Conservation (phyloP, 2,113 vertebrate genomes). For the Pomatorhinus ruficollis region DNA sequence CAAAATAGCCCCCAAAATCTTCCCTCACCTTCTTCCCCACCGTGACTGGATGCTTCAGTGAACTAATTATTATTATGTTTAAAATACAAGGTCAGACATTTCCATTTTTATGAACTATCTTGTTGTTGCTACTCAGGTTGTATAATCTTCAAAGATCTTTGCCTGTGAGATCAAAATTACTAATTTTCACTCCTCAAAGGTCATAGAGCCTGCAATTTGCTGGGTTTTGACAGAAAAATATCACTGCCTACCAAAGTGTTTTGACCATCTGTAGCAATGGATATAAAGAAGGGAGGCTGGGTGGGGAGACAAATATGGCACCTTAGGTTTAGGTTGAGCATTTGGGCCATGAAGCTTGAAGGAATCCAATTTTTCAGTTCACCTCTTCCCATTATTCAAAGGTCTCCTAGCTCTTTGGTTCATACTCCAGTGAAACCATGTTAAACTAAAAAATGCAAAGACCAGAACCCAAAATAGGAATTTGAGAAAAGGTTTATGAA, state of each 20-base stretch:
- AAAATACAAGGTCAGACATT: neutral
- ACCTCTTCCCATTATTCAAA: constrained; percentile 30
- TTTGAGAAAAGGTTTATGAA: neutral
- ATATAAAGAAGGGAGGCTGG: neutral
- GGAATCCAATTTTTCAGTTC: constrained; percentile 60
- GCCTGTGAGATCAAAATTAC: neutral
- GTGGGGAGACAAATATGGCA: neutral
- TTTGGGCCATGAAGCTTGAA: neutral
- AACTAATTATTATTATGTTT: neutral
- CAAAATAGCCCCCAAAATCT: fast-evolving
- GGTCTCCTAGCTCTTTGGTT: neutral
- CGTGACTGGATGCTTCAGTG: neutral
- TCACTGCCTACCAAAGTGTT: neutral
- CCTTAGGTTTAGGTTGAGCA: neutral
- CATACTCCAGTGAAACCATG: neutral
- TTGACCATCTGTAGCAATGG: neutral
- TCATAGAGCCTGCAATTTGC: neutral
- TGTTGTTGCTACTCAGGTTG: neutral
- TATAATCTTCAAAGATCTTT: neutral
- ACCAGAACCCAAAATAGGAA: neutral
- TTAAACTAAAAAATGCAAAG: constrained; percentile 3
- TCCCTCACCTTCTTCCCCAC: neutral
- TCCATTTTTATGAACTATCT: neutral
- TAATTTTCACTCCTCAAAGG: neutral
- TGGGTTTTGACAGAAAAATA: neutral